Conservation (phyloP, 2,888 invertebrate species). For the Drosophila greeni region DNA sequence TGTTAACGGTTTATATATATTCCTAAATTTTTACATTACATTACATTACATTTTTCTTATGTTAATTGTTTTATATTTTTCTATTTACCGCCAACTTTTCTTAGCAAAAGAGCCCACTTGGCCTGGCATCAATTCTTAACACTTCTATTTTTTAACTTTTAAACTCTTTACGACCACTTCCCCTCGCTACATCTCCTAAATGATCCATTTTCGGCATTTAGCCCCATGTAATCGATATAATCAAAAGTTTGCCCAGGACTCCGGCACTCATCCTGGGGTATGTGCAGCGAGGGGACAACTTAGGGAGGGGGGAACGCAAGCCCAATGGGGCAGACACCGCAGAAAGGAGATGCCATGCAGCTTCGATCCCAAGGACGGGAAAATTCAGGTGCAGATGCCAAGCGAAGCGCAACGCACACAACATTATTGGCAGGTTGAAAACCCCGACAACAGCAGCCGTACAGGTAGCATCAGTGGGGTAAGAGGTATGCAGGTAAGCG, state of each 20-base stretch:
- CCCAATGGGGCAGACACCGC: conserved; percentile 38
- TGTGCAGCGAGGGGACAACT: conserved; percentile 1
- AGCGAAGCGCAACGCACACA: conserved; percentile 34
- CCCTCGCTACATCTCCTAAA: conserved; percentile 6
- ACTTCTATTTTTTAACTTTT: not conserved
- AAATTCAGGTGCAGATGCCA: conserved; percentile 49
- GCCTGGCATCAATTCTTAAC: no score
- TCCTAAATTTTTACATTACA: not conserved
- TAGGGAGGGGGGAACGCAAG: not conserved
- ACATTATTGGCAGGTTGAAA: conserved; percentile 47
- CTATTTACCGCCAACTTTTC: no score
- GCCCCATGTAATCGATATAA: conserved; percentile 27
- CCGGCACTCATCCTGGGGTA: not conserved
- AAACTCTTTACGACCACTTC: not conserved
- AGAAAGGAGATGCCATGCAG: conserved; percentile 28
- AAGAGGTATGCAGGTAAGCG: conserved; percentile 1
- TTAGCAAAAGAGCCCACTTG: no score
- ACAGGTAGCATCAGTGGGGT: conserved; percentile 17
- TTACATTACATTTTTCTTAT: no score
- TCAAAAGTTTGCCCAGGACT: conserved; percentile 23
- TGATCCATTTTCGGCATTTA: conserved; percentile 28
- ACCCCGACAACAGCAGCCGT: conserved; percentile 26
- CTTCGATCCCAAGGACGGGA: conserved; percentile 28
- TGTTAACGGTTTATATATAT: not conserved
- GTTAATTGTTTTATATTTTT: no score